Evolutionary conservation across 2,113 vertebrate genomes (phyloP), one percentile per base, ranked within the genome.

Genomic region (Rhinogobius similis): DNA sequence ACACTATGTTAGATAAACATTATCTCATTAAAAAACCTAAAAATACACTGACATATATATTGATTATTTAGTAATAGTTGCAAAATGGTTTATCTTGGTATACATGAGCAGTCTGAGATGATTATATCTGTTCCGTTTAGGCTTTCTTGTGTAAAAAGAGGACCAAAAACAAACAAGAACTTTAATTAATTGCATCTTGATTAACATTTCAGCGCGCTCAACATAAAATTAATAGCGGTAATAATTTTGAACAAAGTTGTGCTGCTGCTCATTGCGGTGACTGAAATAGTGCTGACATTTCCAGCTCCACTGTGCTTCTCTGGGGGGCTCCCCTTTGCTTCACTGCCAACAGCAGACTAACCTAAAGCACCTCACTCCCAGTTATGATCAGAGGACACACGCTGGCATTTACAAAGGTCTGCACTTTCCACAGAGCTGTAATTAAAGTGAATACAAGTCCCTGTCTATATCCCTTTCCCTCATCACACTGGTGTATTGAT

Each of bases 331-430:
- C 78, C 79, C 70, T 70, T 55, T 71, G 65, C 55, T 73, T 76
- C 67, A 73, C 67, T 81, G 81, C 73, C 75, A 56, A 67, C 27
- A 67, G 69, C 71, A 44, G 70, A 64, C 80, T 68, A 76, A 86
- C 76, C 80, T 68, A 36, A 72, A 62, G 67, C 70, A 38, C 38
- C 78, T 67, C 76, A 66, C 65, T 67, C 80, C 68, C 62, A 14
- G 29, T 80, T 77, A 73, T 78, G 82, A 89, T 81, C 78, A 70
- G 75, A 82, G 75, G 76, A 84, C 77, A 75, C 79, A 77, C 38
- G 73, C 82, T 90, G 90, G 88, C 88, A 90, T 89, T 90, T 89
- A 78, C 71, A 81, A 85, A 88, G 84, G 86, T 84, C 75, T 65
- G 69, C 72, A 68, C 79, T 67, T 86, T 81, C 72, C 81, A 83